Evolutionary conservation across 1,140 invertebrate genomes (phyloP), one percentile per base, ranked within the genome.

Genomic region (Latrodectus geometricus): DNA sequence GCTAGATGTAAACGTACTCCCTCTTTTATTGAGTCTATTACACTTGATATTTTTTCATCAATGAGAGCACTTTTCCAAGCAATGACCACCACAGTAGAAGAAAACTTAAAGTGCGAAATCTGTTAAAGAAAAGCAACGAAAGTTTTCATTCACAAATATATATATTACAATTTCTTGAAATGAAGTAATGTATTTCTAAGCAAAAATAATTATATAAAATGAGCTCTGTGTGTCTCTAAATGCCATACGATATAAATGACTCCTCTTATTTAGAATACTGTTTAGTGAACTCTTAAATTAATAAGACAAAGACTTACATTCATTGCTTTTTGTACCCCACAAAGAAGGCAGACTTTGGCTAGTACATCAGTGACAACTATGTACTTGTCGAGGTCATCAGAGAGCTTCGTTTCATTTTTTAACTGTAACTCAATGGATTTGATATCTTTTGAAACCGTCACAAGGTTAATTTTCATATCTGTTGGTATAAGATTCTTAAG

Each of bases 281-380:
- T 3, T 9, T 72, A 21, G 9, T 17, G 21, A 9, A 70, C 4
- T 21, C 4, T 35, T 35, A 1, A 35, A 35, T 35, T 35, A 35
- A 35, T 35, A 35, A 3, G 35, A 35, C 35, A 35, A 35, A 12
- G 21, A 80, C 72, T 84, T 76, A 84, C 82, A n/a, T 76, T 54
- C n/a, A 76, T 68, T 17, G 82, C 82, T 76, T 69, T 84, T 23
- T 61, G 48, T 4, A 84, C 68, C 0, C 82, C 82, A 76, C 82
- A 84, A 15, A 54, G 65, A 50, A 84, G 15, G 35, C 82, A 84
- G 3, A 23, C 21, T 9, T 69, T 68, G 11, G n/a, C 14, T 7
- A 76, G 35, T 5, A 5, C 12, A 0, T 52, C 23, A 7, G 49
- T 14, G 15, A 49, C 21, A n/a, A 9, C 20, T 5, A 84, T 20